Percentiles rank a stretch among this genome's conserved stretches.
phyloP scores from a whole-genome alignment of 2,113 vertebrate genomes.

The Laterallus jamaicensis region DNA sequence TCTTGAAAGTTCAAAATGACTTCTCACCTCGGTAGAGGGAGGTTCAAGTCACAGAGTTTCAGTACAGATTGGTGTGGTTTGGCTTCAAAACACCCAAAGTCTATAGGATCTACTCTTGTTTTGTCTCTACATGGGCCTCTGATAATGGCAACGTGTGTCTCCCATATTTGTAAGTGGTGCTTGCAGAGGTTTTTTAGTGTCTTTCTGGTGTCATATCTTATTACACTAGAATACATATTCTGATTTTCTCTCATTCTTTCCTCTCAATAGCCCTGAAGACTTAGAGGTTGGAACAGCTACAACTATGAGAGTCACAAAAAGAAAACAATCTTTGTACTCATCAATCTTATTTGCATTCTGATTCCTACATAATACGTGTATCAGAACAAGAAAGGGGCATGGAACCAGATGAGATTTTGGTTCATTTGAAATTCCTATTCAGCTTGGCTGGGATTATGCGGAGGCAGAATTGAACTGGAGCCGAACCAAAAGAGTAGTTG shows the following conservation, averaged over 20 bases:
- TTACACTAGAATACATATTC: neutral
- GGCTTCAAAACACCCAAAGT: neutral
- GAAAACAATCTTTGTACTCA: neutral
- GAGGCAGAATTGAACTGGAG: neutral
- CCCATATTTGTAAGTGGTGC: neutral
- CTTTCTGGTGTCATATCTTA: neutral
- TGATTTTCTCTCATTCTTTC: neutral
- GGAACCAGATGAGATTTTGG: neutral
- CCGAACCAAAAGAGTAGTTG: neutral
- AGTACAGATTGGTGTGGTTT: accelerated
- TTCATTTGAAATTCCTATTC: conserved; percentile 3
- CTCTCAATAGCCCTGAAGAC: neutral
- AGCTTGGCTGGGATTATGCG: neutral
- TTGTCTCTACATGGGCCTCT: neutral
- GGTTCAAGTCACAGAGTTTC: neutral
- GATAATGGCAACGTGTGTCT: neutral
- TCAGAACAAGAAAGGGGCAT: neutral
- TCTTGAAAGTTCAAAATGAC: neutral
- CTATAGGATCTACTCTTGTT: neutral
- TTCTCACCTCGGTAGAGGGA: neutral
- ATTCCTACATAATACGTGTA: neutral
- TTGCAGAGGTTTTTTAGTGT: neutral
- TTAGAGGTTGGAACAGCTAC: neutral
- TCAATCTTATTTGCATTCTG: neutral
- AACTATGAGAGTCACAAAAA: neutral